These are phyloP conservation scores for Temnopleurus reevesii DNA, from an alignment of 53 echinoderm and acorn worm genomes.

Conservation along the genomic window DNA sequence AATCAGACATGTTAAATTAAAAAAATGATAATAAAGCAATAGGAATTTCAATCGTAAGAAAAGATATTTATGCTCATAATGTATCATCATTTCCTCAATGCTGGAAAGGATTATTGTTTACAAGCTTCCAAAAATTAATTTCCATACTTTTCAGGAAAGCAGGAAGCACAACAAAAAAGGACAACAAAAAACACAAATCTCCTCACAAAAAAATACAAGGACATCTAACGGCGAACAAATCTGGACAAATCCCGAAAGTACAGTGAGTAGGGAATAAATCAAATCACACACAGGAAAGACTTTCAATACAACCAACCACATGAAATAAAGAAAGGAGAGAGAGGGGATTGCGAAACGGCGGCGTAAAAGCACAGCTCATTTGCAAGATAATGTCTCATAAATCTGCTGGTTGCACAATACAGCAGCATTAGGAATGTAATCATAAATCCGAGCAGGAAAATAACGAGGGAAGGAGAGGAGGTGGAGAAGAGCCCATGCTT, in stretches of 20 bases:
- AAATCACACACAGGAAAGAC: background rate
- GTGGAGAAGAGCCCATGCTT: background rate
- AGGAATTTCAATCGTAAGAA: too few species aligned
- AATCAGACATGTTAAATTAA: too few species aligned
- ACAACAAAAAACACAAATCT: conserved; percentile 2
- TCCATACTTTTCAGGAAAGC: background rate
- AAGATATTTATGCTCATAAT: too few species aligned
- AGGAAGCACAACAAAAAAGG: background rate
- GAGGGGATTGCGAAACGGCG: background rate
- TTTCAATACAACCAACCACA: conserved; percentile 4
- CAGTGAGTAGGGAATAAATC: background rate
- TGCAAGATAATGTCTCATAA: conserved; percentile 1
- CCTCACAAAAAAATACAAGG: conserved; percentile 5
- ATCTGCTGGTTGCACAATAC: background rate
- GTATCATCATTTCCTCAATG: background rate
- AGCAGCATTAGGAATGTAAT: background rate
- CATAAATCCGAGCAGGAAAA: background rate
- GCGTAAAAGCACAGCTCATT: background rate
- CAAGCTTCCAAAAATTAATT: background rate
- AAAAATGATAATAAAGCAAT: too few species aligned
- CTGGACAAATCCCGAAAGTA: background rate
- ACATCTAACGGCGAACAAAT: background rate
- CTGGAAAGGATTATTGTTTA: background rate
- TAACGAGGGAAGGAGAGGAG: background rate
- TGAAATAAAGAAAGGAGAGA: background rate